phyloP scores from a whole-genome alignment of 1,140 invertebrate species.

The Drosophila nannoptera region DNA sequence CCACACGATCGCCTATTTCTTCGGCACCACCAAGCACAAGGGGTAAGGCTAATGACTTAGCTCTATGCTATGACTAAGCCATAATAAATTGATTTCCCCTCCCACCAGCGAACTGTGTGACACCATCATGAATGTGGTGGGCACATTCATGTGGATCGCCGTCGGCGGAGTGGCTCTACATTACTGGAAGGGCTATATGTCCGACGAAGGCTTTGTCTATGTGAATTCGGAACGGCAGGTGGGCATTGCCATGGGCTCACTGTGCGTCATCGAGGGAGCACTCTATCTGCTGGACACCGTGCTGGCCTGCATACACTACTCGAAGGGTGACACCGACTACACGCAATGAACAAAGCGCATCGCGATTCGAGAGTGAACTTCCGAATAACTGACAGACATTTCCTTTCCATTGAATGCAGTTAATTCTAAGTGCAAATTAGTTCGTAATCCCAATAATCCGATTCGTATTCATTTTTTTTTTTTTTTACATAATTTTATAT shows the following conservation, averaged over 20 bases:
- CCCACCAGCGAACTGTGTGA: conserved; percentile 83
- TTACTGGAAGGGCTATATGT: conserved; percentile 91
- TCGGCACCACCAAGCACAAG: conserved; percentile 88
- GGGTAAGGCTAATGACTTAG: too few species aligned
- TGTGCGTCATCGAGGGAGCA: conserved; percentile 88
- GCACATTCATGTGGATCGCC: conserved; percentile 89
- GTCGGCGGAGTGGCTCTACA: conserved; percentile 90
- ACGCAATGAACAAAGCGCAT: conserved; percentile 37
- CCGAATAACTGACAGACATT: conserved; percentile 51
- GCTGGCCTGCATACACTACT: conserved; percentile 86
- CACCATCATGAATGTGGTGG: conserved; percentile 91
- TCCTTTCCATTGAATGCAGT: conserved; percentile 36
- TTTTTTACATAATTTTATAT: conserved; percentile 1
- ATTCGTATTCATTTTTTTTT: conserved; percentile 4
- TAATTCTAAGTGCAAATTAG: conserved; percentile 74
- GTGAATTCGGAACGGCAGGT: conserved; percentile 85
- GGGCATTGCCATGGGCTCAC: conserved; percentile 87
- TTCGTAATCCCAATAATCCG: conserved; percentile 31
- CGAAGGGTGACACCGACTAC: conserved; percentile 82
- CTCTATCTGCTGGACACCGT: conserved; percentile 88
- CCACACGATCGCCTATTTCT: conserved; percentile 85
- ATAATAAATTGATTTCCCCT: neutral
- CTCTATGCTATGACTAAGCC: neutral
- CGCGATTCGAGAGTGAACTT: conserved; percentile 18
- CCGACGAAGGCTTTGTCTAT: conserved; percentile 85